Evolutionary conservation across 2,888 invertebrate species (phyloP), one percentile per base, ranked within the genome.

Genomic region (Sesamia inferens): DNA sequence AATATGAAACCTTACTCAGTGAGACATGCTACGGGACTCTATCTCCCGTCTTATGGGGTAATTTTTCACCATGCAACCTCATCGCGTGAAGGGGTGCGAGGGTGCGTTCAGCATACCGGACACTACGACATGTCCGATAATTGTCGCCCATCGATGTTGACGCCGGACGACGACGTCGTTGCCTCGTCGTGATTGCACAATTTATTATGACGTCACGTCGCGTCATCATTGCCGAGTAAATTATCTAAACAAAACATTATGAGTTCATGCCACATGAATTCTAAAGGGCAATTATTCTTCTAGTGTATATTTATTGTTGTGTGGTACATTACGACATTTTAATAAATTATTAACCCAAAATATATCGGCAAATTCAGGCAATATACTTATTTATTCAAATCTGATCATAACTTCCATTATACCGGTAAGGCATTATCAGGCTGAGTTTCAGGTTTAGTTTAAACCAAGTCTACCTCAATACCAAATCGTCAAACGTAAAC

Each of bases 71-170:
- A 6, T 39, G 64, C 59, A 73, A 78, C 86, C 57, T 74, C 24
- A 24, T 54, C 55, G 76, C 71, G 71, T 68, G 73, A 70, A 54
- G 62, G 75, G 66, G 61, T 61, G 66, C 71, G 82, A 83, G 85
- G 86, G 81, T 87, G 85, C 89, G 89, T 89, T 88, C 88, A 51
- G 87, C 87, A 85, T 80, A 85, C 69, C 71, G 83, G 81, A 72
- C 84, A 83, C 65, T 61, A 65, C 68, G 76, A 58, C 72, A 61
- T 76, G 67, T 48, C 54, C 67, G 63, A 75, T 71, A 76, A 74
- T 71, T 68, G 82, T 69, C 62, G 68, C 39, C 58, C 54, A 47
- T 19, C 69, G 72, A 51, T 31, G 54, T 31, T 68, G 84, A 71
- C 75, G 82, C 62, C 24, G 57, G 70, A 58, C 44, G 48, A 14